Conservation (phyloP, 2,888 invertebrate species). For the Mesorhabditis spiculigera region DNA sequence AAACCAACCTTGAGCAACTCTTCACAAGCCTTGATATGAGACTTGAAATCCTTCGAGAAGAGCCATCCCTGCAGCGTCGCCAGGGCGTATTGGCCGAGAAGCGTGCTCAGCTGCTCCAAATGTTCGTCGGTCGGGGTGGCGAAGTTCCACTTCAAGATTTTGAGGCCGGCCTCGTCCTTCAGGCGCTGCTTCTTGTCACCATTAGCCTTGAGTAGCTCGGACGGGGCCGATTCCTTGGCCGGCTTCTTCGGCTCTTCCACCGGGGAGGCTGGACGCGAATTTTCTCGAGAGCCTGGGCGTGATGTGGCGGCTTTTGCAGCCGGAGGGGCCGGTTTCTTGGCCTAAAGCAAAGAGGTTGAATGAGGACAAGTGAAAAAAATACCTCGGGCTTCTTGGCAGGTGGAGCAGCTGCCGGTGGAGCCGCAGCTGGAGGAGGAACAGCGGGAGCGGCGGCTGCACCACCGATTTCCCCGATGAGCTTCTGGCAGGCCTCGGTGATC, state of each 20-base stretch:
- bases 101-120: slow-evolving; percentile 78
- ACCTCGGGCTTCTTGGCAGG: slow-evolving; percentile 5
- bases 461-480: slow-evolving; percentile 65
- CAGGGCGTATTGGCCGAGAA: slow-evolving; percentile 86
- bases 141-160: slow-evolving; percentile 56
- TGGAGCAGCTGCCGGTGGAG: slow-evolving; percentile 15
- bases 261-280: slow-evolving; percentile 7
- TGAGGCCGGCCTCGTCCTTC: slow-evolving; percentile 78
- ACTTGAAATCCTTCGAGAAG: slow-evolving; percentile 90
- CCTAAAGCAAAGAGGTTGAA: not conserved
- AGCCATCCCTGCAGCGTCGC: slow-evolving; percentile 81
- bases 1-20: slow-evolving; percentile 71
- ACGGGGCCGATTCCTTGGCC: slow-evolving; percentile 9
- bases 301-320: not conserved
- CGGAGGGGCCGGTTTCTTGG: not conserved
- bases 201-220: slow-evolving; percentile 23
- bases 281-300: slow-evolving; percentile 7
- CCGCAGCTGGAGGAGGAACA: slow-evolving; percentile 10
- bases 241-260: slow-evolving; percentile 9
- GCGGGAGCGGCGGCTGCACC: not conserved
- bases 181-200: slow-evolving; percentile 83
- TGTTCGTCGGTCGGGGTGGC: slow-evolving; percentile 82
- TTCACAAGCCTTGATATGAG: slow-evolving; percentile 91
- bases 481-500: slow-evolving; percentile 86
- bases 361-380: not conserved